Percentiles rank a stretch among this genome's conserved stretches.
phyloP scores from a whole-genome alignment of 2,888 invertebrate species.

The Eupsilia transversa region DNA sequence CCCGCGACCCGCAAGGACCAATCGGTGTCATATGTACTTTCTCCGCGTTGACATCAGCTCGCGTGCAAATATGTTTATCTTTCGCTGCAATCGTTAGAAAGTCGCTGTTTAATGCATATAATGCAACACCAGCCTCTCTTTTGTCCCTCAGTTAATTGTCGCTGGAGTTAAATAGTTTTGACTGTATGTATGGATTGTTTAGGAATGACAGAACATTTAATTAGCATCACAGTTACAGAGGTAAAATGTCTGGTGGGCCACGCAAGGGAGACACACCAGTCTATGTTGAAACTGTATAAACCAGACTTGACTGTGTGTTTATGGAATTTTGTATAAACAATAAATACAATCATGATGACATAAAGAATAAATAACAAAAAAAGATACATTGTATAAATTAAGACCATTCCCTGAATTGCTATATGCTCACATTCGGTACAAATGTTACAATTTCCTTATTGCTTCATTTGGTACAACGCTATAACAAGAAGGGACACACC shows the following conservation, averaged over 20 bases:
- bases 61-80: slow-evolving; percentile 75
- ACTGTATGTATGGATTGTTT: slow-evolving; percentile 26
- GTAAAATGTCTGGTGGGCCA: background rate
- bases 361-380: no score
- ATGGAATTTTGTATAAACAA: background rate
- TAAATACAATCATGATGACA: no score
- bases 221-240: background rate
- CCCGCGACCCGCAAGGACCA: slow-evolving; percentile 58
- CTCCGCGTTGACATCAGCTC: slow-evolving; percentile 69
- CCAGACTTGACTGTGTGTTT: background rate
- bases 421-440: slow-evolving; percentile 8
- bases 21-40: slow-evolving; percentile 73
- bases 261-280: background rate
- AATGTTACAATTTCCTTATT: slow-evolving; percentile 28
- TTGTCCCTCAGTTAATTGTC: slow-evolving; percentile 50
- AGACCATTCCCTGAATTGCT: background rate
- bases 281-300: background rate
- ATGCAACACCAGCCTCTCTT: slow-evolving; percentile 46
- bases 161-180: slow-evolving; percentile 38
- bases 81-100: slow-evolving; percentile 70
- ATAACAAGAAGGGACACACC: slow-evolving; percentile 41
- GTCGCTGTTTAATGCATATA: slow-evolving; percentile 57
- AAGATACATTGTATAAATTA: background rate
- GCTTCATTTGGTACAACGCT: slow-evolving; percentile 34
- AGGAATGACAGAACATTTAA: background rate